Evolutionary conservation across 2,797 vertebrate genomes (phyloP).

Genomic region (Neosilurus mollespiculum): DNA sequence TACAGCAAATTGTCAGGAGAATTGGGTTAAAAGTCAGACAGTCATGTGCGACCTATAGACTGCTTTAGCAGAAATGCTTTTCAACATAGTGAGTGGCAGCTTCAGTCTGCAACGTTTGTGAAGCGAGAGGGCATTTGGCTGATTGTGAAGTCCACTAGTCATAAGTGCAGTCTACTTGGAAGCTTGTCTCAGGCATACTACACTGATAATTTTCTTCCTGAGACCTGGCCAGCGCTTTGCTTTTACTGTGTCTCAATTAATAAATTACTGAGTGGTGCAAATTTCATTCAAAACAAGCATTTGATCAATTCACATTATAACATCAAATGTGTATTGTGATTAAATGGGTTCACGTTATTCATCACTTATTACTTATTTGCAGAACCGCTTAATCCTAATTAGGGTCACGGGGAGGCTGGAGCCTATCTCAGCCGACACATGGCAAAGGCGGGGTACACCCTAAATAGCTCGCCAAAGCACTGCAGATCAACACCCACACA

Average conservation of each 20-base stretch:
- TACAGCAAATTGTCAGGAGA: conserved; percentile 30
- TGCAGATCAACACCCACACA: too few species aligned
- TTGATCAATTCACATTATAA: neutral
- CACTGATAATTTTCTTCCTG: conserved; percentile 45
- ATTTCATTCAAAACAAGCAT: conserved; percentile 20
- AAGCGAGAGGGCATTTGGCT: conserved; percentile 39
- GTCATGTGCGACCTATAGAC: conserved; percentile 47
- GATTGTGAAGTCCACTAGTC: conserved; percentile 39
- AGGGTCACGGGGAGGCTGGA: too few species aligned
- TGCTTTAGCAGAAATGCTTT: neutral
- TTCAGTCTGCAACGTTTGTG: conserved; percentile 26
- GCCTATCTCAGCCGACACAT: too few species aligned
- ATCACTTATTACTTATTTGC: too few species aligned
- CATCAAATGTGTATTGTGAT: too few species aligned
- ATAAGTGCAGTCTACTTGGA: conserved; percentile 44
- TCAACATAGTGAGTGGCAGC: conserved; percentile 17
- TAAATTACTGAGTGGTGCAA: neutral
- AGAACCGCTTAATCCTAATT: too few species aligned
- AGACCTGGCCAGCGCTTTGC: conserved; percentile 11
- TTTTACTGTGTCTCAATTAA: conserved; percentile 36
- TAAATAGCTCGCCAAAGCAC: too few species aligned
- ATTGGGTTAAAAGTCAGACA: conserved; percentile 52
- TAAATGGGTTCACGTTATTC: too few species aligned
- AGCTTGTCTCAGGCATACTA: conserved; percentile 21
- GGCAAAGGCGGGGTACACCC: too few species aligned